These are phyloP conservation scores for Kryptolebias ocellatus DNA, from an alignment of 2,797 vertebrate genomes.

Conservation along the genomic window DNA sequence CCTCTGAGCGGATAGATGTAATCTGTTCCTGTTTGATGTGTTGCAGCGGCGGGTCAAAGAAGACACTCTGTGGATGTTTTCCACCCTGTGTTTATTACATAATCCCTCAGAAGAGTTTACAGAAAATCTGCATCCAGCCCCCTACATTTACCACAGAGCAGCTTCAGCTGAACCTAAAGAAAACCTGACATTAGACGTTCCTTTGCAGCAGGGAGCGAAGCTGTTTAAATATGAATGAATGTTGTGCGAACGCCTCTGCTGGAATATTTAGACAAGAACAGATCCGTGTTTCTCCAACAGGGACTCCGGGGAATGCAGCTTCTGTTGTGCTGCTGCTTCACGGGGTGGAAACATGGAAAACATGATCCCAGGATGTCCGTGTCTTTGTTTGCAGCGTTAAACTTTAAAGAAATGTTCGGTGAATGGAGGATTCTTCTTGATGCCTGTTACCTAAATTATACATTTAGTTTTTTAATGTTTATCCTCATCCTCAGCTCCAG, in stretches of 20 bases:
- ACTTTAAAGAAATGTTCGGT: constrained; percentile 5
- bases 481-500: too few species aligned
- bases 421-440: not conserved
- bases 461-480: too few species aligned
- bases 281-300: constrained; percentile 36
- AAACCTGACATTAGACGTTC: constrained; percentile 26
- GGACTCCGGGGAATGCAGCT: constrained; percentile 32
- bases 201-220: constrained; percentile 17
- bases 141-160: constrained; percentile 16
- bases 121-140: constrained; percentile 19
- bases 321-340: not conserved
- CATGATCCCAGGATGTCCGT: constrained; percentile 12
- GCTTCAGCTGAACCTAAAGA: constrained; percentile 41
- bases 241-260: constrained; percentile 53
- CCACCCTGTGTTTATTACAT: not conserved
- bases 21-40: constrained; percentile 37
- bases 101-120: constrained; percentile 18
- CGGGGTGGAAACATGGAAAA: not conserved
- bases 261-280: constrained; percentile 55
- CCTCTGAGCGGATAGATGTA: constrained; percentile 17
- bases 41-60: constrained; percentile 26
- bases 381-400: constrained; percentile 18
- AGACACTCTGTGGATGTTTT: constrained; percentile 28
- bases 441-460: not conserved
- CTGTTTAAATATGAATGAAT: constrained; percentile 71